Conservation (phyloP, 2,888 invertebrate genomes). For the Dasysyrphus albostriatus region DNA sequence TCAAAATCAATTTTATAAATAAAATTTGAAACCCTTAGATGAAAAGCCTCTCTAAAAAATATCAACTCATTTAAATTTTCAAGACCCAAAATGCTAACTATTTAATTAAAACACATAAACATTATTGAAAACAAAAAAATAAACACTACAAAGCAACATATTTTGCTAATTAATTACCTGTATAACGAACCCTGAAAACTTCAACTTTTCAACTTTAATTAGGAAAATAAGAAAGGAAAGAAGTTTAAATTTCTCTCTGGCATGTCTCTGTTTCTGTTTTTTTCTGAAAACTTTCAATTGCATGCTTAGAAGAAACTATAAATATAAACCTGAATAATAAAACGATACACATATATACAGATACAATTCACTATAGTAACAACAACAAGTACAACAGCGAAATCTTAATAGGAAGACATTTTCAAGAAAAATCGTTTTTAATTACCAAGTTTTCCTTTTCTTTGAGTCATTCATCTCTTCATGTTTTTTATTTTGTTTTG, state of each 20-base stretch:
- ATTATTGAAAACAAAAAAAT: neutral
- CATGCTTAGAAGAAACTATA: conserved; percentile 20
- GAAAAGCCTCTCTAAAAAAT: too few relatives aligned
- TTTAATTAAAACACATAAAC: neutral
- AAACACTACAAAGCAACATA: conserved; percentile 3
- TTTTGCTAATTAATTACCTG: conserved; percentile 43
- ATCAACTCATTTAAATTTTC: too few relatives aligned
- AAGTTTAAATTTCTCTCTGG: neutral
- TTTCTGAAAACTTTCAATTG: conserved; percentile 22
- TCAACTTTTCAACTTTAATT: conserved; percentile 25
- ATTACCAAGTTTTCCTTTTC: conserved; percentile 27
- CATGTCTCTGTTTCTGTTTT: neutral
- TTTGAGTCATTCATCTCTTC: conserved; percentile 25
- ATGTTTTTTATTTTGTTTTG: neutral
- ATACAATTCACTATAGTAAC: neutral
- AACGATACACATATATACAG: neutral
- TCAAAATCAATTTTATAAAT: too few relatives aligned
- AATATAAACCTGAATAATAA: conserved; percentile 14
- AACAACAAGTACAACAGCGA: neutral
- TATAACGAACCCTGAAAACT: conserved; percentile 22
- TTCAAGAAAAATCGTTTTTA: conserved; percentile 7
- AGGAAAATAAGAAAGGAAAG: conserved; percentile 5
- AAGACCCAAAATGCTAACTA: neutral
- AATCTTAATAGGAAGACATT: neutral
- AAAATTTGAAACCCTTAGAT: too few relatives aligned